Percentiles rank a stretch among this genome's conserved stretches.
phyloP scores from a whole-genome alignment of 2,113 vertebrate genomes.

The Neolamprologus ventralis region DNA sequence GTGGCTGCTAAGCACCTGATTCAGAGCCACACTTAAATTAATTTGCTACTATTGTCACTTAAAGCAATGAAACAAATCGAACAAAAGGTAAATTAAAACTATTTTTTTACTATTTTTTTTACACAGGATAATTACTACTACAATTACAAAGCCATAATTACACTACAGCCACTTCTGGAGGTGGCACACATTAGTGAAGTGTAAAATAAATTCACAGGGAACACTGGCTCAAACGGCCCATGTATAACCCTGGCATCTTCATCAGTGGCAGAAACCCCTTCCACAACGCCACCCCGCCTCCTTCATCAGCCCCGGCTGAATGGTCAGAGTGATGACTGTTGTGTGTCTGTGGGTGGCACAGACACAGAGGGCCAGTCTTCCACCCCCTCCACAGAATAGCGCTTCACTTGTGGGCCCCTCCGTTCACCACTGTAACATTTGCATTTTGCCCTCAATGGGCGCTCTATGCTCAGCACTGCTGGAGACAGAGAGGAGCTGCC shows the following conservation, averaged over 20 bases:
- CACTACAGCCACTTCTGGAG: background rate
- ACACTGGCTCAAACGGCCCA: background rate
- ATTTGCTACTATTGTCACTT: background rate
- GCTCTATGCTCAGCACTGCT: constrained; percentile 50
- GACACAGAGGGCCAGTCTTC: constrained; percentile 62
- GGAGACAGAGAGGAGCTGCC: constrained; percentile 19
- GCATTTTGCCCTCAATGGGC: constrained; percentile 64
- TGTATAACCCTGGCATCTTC: constrained; percentile 18
- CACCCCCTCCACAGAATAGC: constrained; percentile 46
- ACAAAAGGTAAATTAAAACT: background rate
- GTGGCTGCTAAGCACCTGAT: background rate
- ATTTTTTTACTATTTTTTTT: background rate
- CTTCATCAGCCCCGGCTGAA: constrained; percentile 38
- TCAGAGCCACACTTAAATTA: background rate
- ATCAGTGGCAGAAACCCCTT: background rate
- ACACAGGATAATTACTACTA: background rate
- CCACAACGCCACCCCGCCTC: background rate
- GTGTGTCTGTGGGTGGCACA: constrained; percentile 60
- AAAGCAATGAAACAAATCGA: background rate
- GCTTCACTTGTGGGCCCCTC: constrained; percentile 58
- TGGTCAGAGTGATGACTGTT: constrained; percentile 51
- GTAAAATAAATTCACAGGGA: background rate
- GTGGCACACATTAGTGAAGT: background rate
- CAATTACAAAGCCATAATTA: background rate
- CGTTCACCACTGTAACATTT: constrained; percentile 61